Evolutionary conservation across 2,888 invertebrate species (phyloP).

Genomic region (Therioaphis trifolii): DNA sequence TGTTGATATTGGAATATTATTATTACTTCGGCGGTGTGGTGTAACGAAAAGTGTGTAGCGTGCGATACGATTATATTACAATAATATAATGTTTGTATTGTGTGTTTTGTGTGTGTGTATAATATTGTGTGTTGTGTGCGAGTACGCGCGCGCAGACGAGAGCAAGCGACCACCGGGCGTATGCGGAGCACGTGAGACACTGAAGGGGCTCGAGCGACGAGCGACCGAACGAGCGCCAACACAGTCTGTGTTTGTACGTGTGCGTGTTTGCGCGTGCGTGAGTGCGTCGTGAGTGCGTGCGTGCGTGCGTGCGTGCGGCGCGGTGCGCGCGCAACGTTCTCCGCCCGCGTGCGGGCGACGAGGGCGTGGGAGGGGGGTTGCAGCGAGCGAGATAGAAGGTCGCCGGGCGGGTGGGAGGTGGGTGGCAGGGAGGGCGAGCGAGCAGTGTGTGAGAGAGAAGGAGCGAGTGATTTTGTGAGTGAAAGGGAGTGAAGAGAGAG

Average conservation of each 20-base stretch:
- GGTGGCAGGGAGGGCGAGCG: too few relatives aligned
- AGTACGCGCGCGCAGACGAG: background rate
- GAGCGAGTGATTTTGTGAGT: too few relatives aligned
- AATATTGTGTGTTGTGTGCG: background rate
- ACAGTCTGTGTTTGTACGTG: background rate
- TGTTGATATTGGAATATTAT: too few relatives aligned
- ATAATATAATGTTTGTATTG: background rate
- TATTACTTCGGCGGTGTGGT: too few relatives aligned
- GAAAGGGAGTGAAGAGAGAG: too few relatives aligned
- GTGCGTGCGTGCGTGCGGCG: background rate
- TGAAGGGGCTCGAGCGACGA: conserved; percentile 37
- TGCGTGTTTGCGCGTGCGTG: background rate
- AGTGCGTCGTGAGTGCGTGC: background rate
- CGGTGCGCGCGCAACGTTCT: too few relatives aligned
- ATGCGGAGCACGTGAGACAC: conserved; percentile 61
- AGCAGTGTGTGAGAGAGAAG: too few relatives aligned
- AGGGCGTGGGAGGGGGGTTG: too few relatives aligned
- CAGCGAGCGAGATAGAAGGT: too few relatives aligned
- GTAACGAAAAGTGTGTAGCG: background rate
- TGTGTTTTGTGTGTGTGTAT: background rate
- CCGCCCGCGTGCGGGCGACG: too few relatives aligned
- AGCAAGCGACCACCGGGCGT: conserved; percentile 40
- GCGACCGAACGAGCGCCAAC: background rate
- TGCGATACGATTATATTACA: background rate
- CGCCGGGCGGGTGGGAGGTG: too few relatives aligned